A percentile compares a stretch with the other conserved stretches of the same genome.
phyloP scores from a whole-genome alignment of 2,797 vertebrate genomes.

The Mormyrops attenuatus region DNA sequence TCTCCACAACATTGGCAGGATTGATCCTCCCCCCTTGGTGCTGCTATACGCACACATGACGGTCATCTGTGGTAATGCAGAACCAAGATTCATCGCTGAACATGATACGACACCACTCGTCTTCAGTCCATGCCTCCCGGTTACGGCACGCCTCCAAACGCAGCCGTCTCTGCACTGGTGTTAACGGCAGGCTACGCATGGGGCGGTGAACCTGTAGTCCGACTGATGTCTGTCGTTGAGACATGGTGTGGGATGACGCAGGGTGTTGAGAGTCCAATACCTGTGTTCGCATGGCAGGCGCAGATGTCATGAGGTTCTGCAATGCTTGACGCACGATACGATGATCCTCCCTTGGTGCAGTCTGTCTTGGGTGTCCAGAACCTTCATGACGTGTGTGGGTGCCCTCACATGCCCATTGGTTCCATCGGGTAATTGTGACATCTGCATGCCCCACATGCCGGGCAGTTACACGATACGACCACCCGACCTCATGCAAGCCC shows the following conservation, averaged over 20 bases:
- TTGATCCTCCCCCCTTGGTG: too few species aligned
- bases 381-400: not conserved
- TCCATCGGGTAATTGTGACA: not conserved
- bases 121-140: too few species aligned
- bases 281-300: not conserved
- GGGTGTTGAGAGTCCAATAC: not conserved
- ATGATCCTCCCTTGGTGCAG: not conserved
- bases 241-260: not conserved
- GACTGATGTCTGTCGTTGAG: too few species aligned
- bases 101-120: too few species aligned
- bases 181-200: too few species aligned
- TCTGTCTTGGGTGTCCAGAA: not conserved
- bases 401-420: not conserved
- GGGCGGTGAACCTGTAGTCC: too few species aligned
- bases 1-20: too few species aligned
- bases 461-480: not conserved
- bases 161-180: too few species aligned
- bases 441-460: not conserved
- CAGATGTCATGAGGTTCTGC: not conserved
- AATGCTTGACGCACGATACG: not conserved
- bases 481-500: not conserved
- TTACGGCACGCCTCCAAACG: too few species aligned
- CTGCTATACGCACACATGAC: too few species aligned
- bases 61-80: too few species aligned
- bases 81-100: too few species aligned